phyloP scores from a whole-genome alignment of 2,797 vertebrate genomes.

The Emydoidea blandingii region DNA sequence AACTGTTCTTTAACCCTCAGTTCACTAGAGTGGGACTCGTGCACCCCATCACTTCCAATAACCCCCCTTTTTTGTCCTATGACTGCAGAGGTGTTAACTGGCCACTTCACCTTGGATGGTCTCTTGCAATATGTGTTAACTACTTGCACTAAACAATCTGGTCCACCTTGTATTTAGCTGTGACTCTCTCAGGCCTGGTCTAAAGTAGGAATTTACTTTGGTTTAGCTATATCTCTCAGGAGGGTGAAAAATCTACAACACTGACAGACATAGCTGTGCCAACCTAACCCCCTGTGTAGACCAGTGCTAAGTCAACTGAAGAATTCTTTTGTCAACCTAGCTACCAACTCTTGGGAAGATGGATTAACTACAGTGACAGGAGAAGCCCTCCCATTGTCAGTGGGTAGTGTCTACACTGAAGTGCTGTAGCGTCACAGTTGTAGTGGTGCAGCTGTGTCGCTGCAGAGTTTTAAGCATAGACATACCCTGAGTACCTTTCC shows the following conservation, averaged over 20 bases:
- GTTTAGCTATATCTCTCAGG: not conserved
- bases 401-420: not conserved
- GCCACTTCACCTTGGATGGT: not conserved
- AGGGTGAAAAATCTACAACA: not conserved
- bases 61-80: not conserved
- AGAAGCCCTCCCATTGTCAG: not conserved
- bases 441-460: not conserved
- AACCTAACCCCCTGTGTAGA: not conserved
- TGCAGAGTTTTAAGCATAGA: not conserved
- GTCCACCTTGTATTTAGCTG: not conserved
- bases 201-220: not conserved
- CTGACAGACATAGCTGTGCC: not conserved
- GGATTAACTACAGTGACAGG: not conserved
- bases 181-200: not conserved
- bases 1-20: not conserved
- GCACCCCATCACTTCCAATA: not conserved
- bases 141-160: not conserved
- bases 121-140: not conserved
- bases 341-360: not conserved
- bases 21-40: not conserved
- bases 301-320: no score
- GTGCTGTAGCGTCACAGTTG: no score
- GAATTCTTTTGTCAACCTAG: no score
- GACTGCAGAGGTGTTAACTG: no score
- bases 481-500: not conserved